These are phyloP conservation scores for Poecilobothrus nobilitatus DNA, from an alignment of 2,888 invertebrate genomes.

Conservation along the genomic window DNA sequence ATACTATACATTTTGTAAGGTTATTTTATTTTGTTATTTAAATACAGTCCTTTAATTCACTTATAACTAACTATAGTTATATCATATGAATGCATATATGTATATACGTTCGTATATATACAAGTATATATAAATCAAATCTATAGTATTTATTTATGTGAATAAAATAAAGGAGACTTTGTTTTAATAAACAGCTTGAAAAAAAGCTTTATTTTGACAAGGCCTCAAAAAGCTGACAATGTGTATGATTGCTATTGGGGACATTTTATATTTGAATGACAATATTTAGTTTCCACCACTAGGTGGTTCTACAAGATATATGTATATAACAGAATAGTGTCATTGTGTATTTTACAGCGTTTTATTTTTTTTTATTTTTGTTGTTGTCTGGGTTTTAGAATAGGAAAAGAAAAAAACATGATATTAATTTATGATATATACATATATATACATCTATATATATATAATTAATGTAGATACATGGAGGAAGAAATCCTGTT, in stretches of 20 bases:
- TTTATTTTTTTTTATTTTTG: too few species aligned
- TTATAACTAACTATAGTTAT: background rate
- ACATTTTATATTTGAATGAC: background rate
- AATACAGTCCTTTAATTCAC: background rate
- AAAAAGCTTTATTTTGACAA: background rate
- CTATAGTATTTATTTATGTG: background rate
- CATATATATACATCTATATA: background rate
- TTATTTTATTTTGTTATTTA: too few species aligned
- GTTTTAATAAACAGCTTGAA: background rate
- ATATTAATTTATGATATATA: background rate
- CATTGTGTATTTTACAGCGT: too few species aligned
- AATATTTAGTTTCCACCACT: background rate
- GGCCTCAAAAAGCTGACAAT: constrained; percentile 3
- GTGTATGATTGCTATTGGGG: background rate
- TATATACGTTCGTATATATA: too few species aligned
- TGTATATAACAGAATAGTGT: too few species aligned
- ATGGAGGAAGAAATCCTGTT: background rate
- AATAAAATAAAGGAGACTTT: background rate
- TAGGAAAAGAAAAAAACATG: too few species aligned
- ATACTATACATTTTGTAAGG: too few species aligned
- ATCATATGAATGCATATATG: background rate
- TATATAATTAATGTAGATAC: too few species aligned
- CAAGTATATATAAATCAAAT: too few species aligned
- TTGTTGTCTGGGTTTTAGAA: background rate
- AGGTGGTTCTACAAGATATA: too few species aligned